Evolutionary conservation across 2,113 vertebrate genomes (phyloP).

Genomic region (Loxodonta africana): DNA sequence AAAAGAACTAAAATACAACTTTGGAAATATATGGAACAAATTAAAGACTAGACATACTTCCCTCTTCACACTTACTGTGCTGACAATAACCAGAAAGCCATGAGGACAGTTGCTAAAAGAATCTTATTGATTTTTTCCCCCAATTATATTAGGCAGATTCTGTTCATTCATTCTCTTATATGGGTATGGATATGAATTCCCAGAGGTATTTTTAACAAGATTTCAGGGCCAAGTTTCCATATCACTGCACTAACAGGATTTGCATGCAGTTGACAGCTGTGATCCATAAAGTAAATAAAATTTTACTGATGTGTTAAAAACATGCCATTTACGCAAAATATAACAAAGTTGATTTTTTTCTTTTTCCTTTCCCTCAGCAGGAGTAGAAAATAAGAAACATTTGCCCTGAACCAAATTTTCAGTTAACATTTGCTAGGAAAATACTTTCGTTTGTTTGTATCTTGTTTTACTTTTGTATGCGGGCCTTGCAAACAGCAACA

Average conservation of each 20-base stretch:
- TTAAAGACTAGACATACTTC: constrained; percentile 75
- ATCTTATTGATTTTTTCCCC: constrained; percentile 84
- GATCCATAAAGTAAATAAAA: constrained; percentile 84
- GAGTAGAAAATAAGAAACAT: constrained; percentile 45
- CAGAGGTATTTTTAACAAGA: constrained; percentile 83
- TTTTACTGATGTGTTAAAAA: constrained; percentile 78
- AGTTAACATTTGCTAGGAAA: constrained; percentile 14
- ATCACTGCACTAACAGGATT: constrained; percentile 84
- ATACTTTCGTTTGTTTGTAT: background rate
- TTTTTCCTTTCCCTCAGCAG: background rate
- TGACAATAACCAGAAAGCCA: constrained; percentile 78
- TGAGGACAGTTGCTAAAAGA: constrained; percentile 76
- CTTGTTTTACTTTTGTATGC: constrained; percentile 15
- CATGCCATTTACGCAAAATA: constrained; percentile 62
- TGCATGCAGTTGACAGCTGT: constrained; percentile 78
- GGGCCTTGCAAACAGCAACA: background rate
- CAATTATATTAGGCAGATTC: constrained; percentile 84
- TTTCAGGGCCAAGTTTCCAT: constrained; percentile 85
- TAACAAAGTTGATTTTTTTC: constrained; percentile 46
- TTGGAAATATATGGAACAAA: constrained; percentile 78
- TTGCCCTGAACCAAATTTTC: constrained; percentile 2
- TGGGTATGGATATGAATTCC: constrained; percentile 85
- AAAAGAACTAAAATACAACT: constrained; percentile 66
- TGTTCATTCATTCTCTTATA: constrained; percentile 82
- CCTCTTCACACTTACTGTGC: constrained; percentile 61